Evolutionary conservation across 2,888 invertebrate genomes (phyloP), one percentile per base, ranked within the genome.

Genomic region (Drosophila sordidula): DNA sequence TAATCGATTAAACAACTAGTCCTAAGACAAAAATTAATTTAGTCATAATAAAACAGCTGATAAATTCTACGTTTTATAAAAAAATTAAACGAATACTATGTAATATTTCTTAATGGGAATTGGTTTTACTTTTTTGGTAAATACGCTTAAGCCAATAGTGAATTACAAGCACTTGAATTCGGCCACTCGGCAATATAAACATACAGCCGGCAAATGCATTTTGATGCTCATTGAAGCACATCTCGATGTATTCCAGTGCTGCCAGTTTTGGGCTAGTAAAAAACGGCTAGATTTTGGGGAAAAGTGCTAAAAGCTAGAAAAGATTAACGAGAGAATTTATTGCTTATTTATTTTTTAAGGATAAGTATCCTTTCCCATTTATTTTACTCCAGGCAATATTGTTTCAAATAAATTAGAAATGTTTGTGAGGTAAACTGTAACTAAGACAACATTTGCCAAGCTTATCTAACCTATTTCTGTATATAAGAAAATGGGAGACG

Each of bases 21-120:
- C 69, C 63, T 84, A 80, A 74, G 4, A 55, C 41, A 34, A 36
- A 46, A 32, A 45, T 32, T 50, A 41, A 66, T 59, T 59, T 68
- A 80, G 69, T 71, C 66, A 47, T 75, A 80, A 77, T 63, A 79
- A 71, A 71, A 38, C 64, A 80, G 75, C 78, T 73, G 78, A 85
- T 63, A 79, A 85, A 84, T 87, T 85, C 88, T 87, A 85, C 83
- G 72, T 87, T 85, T 87, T 82, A 73, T 87, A 83, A 34, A 80
- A 85, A 83, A 70, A 16, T 29, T 9, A 8, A 34, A 34, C 11
- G 11, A 34, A 11, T 34, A n/a, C n/a, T n/a, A 12, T 11, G 34
- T 12, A 11, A 34, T 34, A 12, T 34, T 34, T 12, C 4, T 34
- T 4, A 34, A 34, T 34, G 34, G 34, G 12, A 39, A 25, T 25